Percentiles rank a stretch among this genome's conserved stretches.
These are phyloP conservation scores for Thunnus maccoyii DNA, from an alignment of 2,113 vertebrate species.

Conservation along the genomic window DNA sequence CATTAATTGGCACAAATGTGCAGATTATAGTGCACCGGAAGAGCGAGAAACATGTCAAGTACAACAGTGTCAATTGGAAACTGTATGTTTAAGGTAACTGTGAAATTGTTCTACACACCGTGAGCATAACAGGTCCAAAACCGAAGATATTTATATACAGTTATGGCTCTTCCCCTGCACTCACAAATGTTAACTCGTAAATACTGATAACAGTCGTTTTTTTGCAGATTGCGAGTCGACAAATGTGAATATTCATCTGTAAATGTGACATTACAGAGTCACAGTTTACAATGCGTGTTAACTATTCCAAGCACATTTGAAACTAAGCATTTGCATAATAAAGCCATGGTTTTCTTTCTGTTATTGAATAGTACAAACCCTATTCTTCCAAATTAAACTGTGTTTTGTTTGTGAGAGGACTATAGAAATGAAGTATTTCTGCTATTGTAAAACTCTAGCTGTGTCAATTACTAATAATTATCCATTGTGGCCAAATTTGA, in stretches of 20 bases:
- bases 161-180: not conserved
- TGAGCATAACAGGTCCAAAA: not conserved
- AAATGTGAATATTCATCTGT: not conserved
- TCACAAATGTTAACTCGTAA: not conserved
- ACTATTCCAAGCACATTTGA: not conserved
- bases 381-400: not conserved
- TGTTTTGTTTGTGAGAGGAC: not conserved
- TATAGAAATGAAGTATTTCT: not conserved
- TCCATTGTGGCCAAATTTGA: not conserved
- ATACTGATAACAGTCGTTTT: not conserved
- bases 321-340: conserved; percentile 12
- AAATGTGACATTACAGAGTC: not conserved
- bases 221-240: not conserved
- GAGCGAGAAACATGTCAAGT: conserved; percentile 9
- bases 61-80: not conserved
- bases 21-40: not conserved
- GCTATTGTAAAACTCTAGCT: not conserved
- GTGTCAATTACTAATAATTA: conserved; percentile 31
- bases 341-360: not conserved
- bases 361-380: not conserved
- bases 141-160: not conserved
- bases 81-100: not conserved
- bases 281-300: not conserved
- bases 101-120: not conserved
- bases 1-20: conserved; percentile 37